These are phyloP conservation scores for Polydrusus pterygomalis DNA, from an alignment of 2,888 invertebrate species.

Conservation along the genomic window DNA sequence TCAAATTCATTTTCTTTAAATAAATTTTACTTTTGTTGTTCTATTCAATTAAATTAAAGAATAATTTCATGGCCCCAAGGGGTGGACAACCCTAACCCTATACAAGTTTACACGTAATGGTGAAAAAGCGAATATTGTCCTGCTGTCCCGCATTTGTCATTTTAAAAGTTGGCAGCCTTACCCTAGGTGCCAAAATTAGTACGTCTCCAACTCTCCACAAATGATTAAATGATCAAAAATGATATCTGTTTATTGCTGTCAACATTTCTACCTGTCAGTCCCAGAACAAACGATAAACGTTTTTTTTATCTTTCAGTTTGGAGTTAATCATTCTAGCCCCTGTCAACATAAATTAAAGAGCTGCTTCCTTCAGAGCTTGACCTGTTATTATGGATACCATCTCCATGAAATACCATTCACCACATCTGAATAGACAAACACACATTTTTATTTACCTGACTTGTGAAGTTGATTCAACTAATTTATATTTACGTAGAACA, in stretches of 20 bases:
- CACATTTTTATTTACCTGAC: slow-evolving; percentile 57
- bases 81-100: too few species aligned
- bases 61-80: too few species aligned
- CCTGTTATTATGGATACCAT: slow-evolving; percentile 53
- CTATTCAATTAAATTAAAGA: too few species aligned
- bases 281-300: not conserved
- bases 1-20: too few species aligned
- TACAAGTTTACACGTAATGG: too few species aligned
- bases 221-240: not conserved
- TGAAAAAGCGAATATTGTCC: too few species aligned
- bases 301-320: slow-evolving; percentile 18
- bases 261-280: not conserved
- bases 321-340: slow-evolving; percentile 44
- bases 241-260: not conserved
- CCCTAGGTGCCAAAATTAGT: too few species aligned
- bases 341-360: slow-evolving; percentile 44
- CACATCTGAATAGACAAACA: slow-evolving; percentile 57
- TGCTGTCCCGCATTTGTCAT: too few species aligned
- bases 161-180: too few species aligned
- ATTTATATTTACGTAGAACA: slow-evolving; percentile 55
- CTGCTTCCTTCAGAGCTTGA: slow-evolving; percentile 40
- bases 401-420: slow-evolving; percentile 38
- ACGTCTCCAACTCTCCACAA: too few species aligned
- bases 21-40: too few species aligned
- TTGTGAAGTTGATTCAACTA: slow-evolving; percentile 55